Evolutionary conservation across 2,797 vertebrate genomes (phyloP).

Genomic region (Sebastes taczanowskii): DNA sequence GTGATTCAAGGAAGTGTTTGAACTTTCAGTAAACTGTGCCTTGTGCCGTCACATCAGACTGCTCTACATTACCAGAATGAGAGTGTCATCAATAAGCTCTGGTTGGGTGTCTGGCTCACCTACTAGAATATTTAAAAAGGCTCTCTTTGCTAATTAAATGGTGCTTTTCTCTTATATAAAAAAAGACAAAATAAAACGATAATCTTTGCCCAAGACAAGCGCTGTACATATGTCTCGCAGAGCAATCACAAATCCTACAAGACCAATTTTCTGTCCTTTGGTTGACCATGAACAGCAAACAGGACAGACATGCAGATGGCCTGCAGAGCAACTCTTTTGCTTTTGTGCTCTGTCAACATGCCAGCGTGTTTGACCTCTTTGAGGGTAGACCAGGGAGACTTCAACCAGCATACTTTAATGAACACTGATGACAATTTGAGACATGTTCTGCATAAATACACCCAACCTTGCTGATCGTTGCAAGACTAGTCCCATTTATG

Average conservation of each 20-base stretch:
- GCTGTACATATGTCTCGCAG: slow-evolving; percentile 21
- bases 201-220: not conserved
- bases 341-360: slow-evolving; percentile 62
- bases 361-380: slow-evolving; percentile 59
- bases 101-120: slow-evolving; percentile 71
- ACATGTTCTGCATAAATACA: slow-evolving; percentile 44
- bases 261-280: slow-evolving; percentile 42
- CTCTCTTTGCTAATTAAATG: slow-evolving; percentile 76
- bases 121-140: slow-evolving; percentile 80
- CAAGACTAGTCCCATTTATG: not conserved
- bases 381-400: slow-evolving; percentile 45
- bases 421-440: slow-evolving; percentile 59
- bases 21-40: slow-evolving; percentile 48
- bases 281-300: slow-evolving; percentile 50
- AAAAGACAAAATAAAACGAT: not conserved
- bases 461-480: not conserved
- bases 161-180: slow-evolving; percentile 47
- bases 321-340: slow-evolving; percentile 52
- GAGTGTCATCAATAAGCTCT: slow-evolving; percentile 66
- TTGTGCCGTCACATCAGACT: slow-evolving; percentile 58
- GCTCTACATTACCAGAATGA: slow-evolving; percentile 67
- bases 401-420: slow-evolving; percentile 54
- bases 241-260: slow-evolving; percentile 39
- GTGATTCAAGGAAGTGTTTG: slow-evolving; percentile 21
- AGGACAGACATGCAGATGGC: slow-evolving; percentile 47